A percentile compares a stretch with the other conserved stretches of the same genome.
These are phyloP conservation scores for Boloria selene DNA, from an alignment of 2,888 invertebrate species.

Conservation along the genomic window DNA sequence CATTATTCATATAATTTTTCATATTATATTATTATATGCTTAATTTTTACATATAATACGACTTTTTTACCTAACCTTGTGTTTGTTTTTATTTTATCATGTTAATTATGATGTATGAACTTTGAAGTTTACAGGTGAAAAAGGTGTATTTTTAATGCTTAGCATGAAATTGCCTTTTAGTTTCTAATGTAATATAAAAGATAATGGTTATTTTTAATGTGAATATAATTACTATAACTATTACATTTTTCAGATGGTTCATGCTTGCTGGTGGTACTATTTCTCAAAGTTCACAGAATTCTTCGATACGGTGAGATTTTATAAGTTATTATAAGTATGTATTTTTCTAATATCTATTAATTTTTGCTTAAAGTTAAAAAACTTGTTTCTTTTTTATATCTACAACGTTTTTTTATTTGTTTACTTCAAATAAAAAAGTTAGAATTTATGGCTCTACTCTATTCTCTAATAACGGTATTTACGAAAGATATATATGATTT, in stretches of 20 bases:
- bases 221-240: slow-evolving; percentile 19
- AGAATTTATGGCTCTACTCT: too few relatives aligned
- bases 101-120: slow-evolving; percentile 1
- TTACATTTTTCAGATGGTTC: slow-evolving; percentile 89
- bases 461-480: too few relatives aligned
- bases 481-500: too few relatives aligned
- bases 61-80: neutral
- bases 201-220: slow-evolving; percentile 2
- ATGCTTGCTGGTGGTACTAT: slow-evolving; percentile 97
- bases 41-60: neutral
- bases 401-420: too few relatives aligned
- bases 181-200: neutral
- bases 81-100: neutral
- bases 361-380: neutral
- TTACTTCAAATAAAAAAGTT: too few relatives aligned
- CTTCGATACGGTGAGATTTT: slow-evolving; percentile 93
- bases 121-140: slow-evolving; percentile 12
- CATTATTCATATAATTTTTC: too few relatives aligned
- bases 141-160: slow-evolving; percentile 19
- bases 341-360: neutral
- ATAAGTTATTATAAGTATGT: neutral
- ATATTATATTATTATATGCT: neutral
- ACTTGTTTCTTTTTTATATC: too few relatives aligned
- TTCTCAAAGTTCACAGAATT: slow-evolving; percentile 98
- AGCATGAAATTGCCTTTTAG: slow-evolving; percentile 4